Percentiles rank a stretch among this genome's conserved stretches.
Evolutionary conservation across 2,797 vertebrate genomes (phyloP).

Genomic region (Artibeus lituratus): DNA sequence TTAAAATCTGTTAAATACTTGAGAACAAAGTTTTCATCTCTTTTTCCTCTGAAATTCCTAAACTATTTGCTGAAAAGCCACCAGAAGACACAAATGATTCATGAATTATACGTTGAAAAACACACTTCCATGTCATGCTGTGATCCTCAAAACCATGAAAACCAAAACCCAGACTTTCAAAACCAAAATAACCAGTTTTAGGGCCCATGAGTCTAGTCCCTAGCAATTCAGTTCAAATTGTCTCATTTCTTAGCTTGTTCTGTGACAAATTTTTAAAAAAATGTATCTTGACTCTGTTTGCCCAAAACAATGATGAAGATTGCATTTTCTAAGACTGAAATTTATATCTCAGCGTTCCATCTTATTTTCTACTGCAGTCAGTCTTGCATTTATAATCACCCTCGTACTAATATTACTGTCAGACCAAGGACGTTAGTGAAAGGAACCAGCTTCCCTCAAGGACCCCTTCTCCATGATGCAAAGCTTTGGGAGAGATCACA

Average conservation of each 20-base stretch:
- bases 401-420: background rate
- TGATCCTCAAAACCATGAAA: constrained; percentile 24
- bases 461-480: background rate
- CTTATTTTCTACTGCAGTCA: background rate
- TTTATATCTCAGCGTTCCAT: background rate
- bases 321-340: background rate
- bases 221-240: background rate
- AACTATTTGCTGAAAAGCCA: background rate
- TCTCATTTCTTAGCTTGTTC: constrained; percentile 6
- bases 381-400: background rate
- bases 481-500: background rate
- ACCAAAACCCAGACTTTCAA: background rate
- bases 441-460: background rate
- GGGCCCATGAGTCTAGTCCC: background rate
- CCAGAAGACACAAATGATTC: background rate
- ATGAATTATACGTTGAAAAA: background rate
- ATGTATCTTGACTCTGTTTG: background rate
- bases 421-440: background rate
- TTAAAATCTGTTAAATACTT: background rate
- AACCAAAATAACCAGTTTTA: background rate
- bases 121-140: background rate
- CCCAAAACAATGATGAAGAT: background rate
- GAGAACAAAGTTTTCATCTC: background rate
- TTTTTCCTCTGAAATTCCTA: constrained; percentile 3
- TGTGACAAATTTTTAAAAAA: background rate